Base-by-base conservation (phyloP, 2,888 invertebrate genomes). In the Eupithecia pulchellata region DNA sequence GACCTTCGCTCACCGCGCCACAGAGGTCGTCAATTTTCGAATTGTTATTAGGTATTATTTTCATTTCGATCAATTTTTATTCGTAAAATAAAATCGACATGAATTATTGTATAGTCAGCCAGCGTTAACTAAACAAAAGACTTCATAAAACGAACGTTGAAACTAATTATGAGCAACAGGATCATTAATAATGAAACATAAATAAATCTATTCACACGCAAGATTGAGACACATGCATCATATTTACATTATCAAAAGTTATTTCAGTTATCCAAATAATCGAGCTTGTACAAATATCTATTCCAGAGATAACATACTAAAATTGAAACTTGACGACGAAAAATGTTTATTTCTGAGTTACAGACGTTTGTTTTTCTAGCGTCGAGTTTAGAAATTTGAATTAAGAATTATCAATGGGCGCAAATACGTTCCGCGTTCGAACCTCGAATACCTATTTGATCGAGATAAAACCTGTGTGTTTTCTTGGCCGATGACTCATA, bases 161-260 rank as follows among this genome's bases (percentile, higher is more conserved):
- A 81, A 85, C 84, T 87, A 86, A 87, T 89, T 86, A 88, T 84
- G 77, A 75, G 76, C 80, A 82, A 75, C 80, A 78, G 80, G 79
- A 84, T 81, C 78, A 75, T 78, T 79, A 82, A 80, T 72, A 82
- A 83, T 83, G 79, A 76, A 84, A 84, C 80, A 83, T 82, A 88
- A 86, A 89, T 87, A 89, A 84, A 88, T 85, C 82, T 81, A 86
- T 80, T 84, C 82, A 80, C 83, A 86, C 80, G 80, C 79, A 71
- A 82, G 87, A 90, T 91, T 89, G 89, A 89, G 90, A 87, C 84
- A 90, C 90, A 88, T 91, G 91, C 88, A 90, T 89, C 90, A 88
- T 91, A 91, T 90, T 91, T 90, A 90, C 88, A 89, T 91, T 90
- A 88, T 84, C 81, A 82, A 84, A 88, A 85, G 91, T 90, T 93